Percentiles rank a stretch among this genome's conserved stretches.
These are phyloP conservation scores for Leucophenga maculata DNA, from an alignment of 2,888 invertebrate genomes.

Conservation along the genomic window DNA sequence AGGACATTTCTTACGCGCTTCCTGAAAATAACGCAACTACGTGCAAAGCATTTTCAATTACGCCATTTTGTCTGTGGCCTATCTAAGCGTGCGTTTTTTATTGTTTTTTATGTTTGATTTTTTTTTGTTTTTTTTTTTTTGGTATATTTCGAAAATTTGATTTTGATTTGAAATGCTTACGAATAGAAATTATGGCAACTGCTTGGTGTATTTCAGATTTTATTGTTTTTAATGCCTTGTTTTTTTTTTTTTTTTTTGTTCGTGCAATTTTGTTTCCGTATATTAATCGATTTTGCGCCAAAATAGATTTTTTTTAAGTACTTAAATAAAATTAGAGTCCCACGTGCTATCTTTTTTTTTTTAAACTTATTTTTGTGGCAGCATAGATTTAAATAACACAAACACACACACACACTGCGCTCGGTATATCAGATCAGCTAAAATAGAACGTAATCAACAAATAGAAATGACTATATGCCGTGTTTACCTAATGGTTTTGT, in stretches of 20 bases:
- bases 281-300: constrained; percentile 17
- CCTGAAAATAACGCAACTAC: not conserved
- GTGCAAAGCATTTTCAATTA: constrained; percentile 13
- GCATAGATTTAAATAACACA: not conserved
- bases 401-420: not conserved
- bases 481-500: constrained; percentile 18
- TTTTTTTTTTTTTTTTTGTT: not conserved
- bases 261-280: constrained; percentile 3
- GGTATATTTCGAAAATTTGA: constrained; percentile 1
- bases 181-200: not conserved
- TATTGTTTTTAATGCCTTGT: not conserved
- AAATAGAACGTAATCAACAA: constrained; percentile 22
- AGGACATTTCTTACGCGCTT: constrained; percentile 13
- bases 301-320: constrained; percentile 6
- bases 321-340: not conserved
- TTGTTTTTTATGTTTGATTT: not conserved
- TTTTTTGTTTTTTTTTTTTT: not conserved
- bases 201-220: not conserved
- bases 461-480: constrained; percentile 24
- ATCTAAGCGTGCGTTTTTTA: not conserved
- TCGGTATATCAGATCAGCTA: not conserved
- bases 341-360: constrained; percentile 8
- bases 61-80: no score
- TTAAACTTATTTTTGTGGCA: no score
- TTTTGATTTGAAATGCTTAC: constrained; percentile 23